These are phyloP conservation scores for Catostomus latipinnis DNA, from an alignment of 2,797 vertebrate genomes.

Conservation along the genomic window DNA sequence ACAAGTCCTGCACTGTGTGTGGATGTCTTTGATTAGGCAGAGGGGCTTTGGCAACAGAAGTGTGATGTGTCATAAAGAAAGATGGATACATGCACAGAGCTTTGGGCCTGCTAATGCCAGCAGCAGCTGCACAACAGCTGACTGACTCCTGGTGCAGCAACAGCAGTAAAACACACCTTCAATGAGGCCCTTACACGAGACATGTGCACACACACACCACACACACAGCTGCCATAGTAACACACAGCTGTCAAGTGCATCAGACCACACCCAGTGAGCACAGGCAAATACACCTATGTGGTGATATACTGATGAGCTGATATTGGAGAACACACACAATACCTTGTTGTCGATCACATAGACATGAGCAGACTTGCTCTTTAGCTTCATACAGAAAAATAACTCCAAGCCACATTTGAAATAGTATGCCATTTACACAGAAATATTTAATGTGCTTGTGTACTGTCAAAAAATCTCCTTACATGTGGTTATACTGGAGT, in stretches of 20 bases:
- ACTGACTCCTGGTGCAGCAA: slow-evolving; percentile 46
- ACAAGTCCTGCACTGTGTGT: slow-evolving; percentile 47
- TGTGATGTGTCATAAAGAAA: slow-evolving; percentile 49
- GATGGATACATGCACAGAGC: slow-evolving; percentile 34
- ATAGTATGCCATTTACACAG: no score
- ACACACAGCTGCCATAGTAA: slow-evolving; percentile 68
- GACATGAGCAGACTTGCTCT: no score
- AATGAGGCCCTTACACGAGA: slow-evolving; percentile 34
- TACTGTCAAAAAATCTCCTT: no score
- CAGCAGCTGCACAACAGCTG: slow-evolving; percentile 66
- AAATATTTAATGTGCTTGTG: no score
- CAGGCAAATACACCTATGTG: slow-evolving; percentile 41
- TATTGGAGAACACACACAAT: no score
- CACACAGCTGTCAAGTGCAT: slow-evolving; percentile 74
- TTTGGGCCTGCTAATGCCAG: slow-evolving; percentile 47
- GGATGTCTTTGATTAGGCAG: slow-evolving; percentile 59
- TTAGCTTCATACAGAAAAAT: no score
- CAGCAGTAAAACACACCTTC: slow-evolving; percentile 56
- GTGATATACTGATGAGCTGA: no score
- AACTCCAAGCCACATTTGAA: no score
- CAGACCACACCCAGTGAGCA: slow-evolving; percentile 63
- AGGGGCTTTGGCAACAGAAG: slow-evolving; percentile 48
- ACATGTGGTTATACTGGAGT: no score
- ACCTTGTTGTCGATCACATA: no score
- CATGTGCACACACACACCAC: slow-evolving; percentile 25